Conservation (phyloP, 1,140 invertebrate genomes). For the Papilio glaucus region DNA sequence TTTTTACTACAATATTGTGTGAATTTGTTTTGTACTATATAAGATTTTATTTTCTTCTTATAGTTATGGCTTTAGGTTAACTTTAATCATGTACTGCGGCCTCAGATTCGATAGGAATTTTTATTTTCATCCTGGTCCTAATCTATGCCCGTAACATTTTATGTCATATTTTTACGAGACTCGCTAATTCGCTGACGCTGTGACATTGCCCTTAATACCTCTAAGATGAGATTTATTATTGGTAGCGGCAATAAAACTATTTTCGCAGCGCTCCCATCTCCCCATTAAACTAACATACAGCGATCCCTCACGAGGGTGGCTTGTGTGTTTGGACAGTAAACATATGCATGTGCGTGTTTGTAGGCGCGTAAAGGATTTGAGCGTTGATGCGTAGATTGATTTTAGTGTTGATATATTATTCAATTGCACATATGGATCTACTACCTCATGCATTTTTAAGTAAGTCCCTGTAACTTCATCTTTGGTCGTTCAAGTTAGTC, state of each 20-base stretch:
- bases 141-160: background rate
- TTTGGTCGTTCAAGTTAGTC: too few species aligned
- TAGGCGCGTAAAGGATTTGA: background rate
- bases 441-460: too few species aligned
- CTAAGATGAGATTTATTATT: background rate
- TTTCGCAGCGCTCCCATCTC: conserved; percentile 6
- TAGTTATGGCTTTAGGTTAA: too few species aligned
- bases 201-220: conserved; percentile 11
- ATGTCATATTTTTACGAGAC: conserved; percentile 1
- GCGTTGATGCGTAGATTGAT: too few species aligned
- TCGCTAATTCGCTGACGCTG: background rate
- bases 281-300: conserved; percentile 20
- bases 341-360: background rate
- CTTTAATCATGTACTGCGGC: background rate
- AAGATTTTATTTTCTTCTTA: too few species aligned
- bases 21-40: too few species aligned
- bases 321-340: conserved; percentile 1
- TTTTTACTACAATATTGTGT: too few species aligned
- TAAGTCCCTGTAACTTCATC: too few species aligned
- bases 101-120: background rate
- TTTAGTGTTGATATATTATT: too few species aligned
- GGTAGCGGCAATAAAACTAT: conserved; percentile 25
- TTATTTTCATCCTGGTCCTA: background rate
- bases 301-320: background rate
- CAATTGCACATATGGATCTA: too few species aligned